Base-by-base conservation (phyloP, 2,113 vertebrate genomes). In the Phrynosoma blainvillii region DNA sequence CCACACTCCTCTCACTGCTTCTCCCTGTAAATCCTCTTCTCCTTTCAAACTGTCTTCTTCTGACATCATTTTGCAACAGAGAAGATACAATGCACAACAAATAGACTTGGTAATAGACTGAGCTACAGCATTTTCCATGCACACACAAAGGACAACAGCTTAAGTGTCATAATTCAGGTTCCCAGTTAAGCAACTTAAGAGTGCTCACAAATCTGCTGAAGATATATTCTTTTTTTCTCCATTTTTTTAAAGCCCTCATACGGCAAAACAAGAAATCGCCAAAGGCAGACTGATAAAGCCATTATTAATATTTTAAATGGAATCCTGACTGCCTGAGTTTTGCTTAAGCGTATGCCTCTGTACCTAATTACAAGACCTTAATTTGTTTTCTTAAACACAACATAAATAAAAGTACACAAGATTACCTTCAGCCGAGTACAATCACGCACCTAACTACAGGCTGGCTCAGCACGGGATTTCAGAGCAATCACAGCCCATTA, bases 301-400 rank as follows among this genome's bases (percentile, higher is more conserved):
- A 94, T 95, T 95, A 95, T 95, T 96, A 96, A 94, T 95, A 96
- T 95, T 94, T 94, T 95, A 92, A 95, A 93, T 68, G 92, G 94
- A 93, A 94, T 93, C 93, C 94, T 93, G 94, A 94, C 92, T 94
- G 79, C 93, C 95, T 94, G 93, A 89, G 90, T 91, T 92, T 94
- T 96, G 90, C 93, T 96, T 96, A 96, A 96, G 95, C 93, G 92
- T 90, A 90, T 76, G 93, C 84, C 91, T 92, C 88, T 87, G 92
- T 95, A 89, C 93, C 80, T 96, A 96, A 97, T 96, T 96, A 96
- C 95, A 92, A 92, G 90, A 80, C 88, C 93, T 95, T 97, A 95
- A 97, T 97, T 96, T 97, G 96, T 96, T 97, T 96, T 96, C 95
- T 94, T 96, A 95, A 92, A 87, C 4, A 18, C 94, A 94, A 94